phyloP scores from a whole-genome alignment of 2,113 vertebrate species.

The Nesospiza acunhae region DNA sequence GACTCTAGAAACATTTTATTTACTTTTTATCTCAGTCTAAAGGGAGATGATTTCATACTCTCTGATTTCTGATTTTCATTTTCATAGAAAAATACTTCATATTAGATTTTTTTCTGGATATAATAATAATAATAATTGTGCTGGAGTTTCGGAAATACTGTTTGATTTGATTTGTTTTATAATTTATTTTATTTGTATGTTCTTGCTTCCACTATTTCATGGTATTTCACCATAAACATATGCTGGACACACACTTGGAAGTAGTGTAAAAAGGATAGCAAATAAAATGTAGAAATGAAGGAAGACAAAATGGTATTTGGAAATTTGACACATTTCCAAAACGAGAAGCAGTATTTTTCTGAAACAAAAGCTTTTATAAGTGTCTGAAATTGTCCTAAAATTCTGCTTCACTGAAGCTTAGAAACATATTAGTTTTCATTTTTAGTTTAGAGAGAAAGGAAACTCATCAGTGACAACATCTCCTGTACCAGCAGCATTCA shows the following conservation, averaged over 20 bases:
- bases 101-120: not conserved
- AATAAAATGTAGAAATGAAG: not conserved
- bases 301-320: not conserved
- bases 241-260: not conserved
- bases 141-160: not conserved
- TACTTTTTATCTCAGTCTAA: not conserved
- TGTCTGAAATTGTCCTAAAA: not conserved
- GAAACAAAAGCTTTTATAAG: not conserved
- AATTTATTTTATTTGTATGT: not conserved
- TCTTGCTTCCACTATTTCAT: not conserved
- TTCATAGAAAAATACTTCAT: not conserved
- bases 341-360: not conserved
- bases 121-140: not conserved
- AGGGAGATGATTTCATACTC: not conserved
- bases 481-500: not conserved
- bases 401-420: not conserved
- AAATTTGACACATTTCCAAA: not conserved
- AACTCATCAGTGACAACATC: not conserved
- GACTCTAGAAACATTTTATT: not conserved
- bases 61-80: not conserved
- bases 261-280: not conserved
- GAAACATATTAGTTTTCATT: not conserved
- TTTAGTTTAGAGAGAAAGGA: not conserved
- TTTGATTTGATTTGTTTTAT: not conserved
- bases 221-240: not conserved